Evolutionary conservation across 30 jellyfish, hydroid and myxozoan species (phyloP), one percentile per base, ranked within the genome.

Genomic region (Turritopsis rubra): DNA sequence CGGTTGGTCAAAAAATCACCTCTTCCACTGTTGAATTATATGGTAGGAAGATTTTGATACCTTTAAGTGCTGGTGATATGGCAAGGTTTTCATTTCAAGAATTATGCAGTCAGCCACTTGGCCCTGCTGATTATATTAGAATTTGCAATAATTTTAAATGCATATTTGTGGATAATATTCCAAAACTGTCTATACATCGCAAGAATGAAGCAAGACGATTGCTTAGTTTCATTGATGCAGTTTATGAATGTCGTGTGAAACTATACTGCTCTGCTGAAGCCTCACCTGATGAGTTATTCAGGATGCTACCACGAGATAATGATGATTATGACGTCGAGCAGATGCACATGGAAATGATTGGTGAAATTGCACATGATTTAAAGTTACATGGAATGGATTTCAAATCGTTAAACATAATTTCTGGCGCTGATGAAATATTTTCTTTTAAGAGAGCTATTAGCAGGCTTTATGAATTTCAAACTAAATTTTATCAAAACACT

Each of bases 381-480:
- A 88, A 90, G 13, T 27, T 90, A 31, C 65, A 87, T 0, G 86
- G 78, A 19, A 30, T 90, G 52, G 95, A 85, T 71, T 83, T 85
- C 54, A 83, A 86, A 52, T 74, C 91, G 5, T 81, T 90, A 23
- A 89, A 91, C 30, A 72, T 90, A 19, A 85, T 90, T 20, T 66
- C 95, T 8, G 97, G 97, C 17, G 95, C 86, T n/a, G 97, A 90
- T 82, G 97, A 90, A 72, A 90, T 90, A 60, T 90, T 90, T 24
- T 79, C 94, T 21, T 90, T 90, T 79, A 88, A 81, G 52, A 75
- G 97, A 54, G 97, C 97, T 1, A 85, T 90, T 1, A 86, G 96
- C 9, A 71, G 97, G 19, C 80, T 90, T 26, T 81, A 81, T 23
- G 97, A 90, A 81, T 85, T 90, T 95, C 97, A 90, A 70, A 85